A percentile compares a stretch with the other conserved stretches of the same genome.
Evolutionary conservation across 2,888 invertebrate species (phyloP).

Genomic region (Alcis repandata): DNA sequence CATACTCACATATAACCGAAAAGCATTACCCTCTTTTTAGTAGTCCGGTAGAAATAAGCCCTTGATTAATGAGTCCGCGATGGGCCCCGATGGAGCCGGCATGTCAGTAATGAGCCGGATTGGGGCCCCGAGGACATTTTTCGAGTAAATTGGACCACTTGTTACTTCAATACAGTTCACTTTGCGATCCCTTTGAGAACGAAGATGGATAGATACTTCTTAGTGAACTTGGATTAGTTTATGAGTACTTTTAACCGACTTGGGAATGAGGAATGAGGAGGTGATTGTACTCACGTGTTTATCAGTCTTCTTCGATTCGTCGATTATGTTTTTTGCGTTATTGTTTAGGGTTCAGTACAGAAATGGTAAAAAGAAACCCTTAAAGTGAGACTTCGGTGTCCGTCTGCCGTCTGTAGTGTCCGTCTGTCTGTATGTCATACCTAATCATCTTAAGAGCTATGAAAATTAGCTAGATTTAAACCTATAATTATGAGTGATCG

Average conservation of each 20-base stretch:
- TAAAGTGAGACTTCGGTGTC: too few relatives aligned
- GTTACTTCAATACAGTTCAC: slow-evolving; percentile 37
- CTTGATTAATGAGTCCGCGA: slow-evolving; percentile 38
- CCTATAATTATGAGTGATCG: too few relatives aligned
- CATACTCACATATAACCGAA: too few relatives aligned
- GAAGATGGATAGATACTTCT: slow-evolving; percentile 7
- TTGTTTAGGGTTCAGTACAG: too few relatives aligned
- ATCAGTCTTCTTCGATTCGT: too few relatives aligned
- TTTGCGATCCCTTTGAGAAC: slow-evolving; percentile 22
- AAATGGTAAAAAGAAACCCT: too few relatives aligned
- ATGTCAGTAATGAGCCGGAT: slow-evolving; percentile 37
- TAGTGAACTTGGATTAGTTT: slow-evolving; percentile 7
- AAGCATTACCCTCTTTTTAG: neutral
- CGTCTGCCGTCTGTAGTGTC: too few relatives aligned
- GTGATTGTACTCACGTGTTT: too few relatives aligned
- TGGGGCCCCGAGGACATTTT: slow-evolving; percentile 40
- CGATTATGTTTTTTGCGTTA: too few relatives aligned
- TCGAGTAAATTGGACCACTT: slow-evolving; percentile 46
- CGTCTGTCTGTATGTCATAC: too few relatives aligned
- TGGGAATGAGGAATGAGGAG: neutral
- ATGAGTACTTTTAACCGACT: slow-evolving; percentile 1
- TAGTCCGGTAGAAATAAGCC: slow-evolving; percentile 25
- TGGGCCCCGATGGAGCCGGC: slow-evolving; percentile 22
- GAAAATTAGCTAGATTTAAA: too few relatives aligned
- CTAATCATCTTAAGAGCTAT: too few relatives aligned